Evolutionary conservation across 2,888 invertebrate genomes (phyloP).

Genomic region (Aricia artaxerxes): DNA sequence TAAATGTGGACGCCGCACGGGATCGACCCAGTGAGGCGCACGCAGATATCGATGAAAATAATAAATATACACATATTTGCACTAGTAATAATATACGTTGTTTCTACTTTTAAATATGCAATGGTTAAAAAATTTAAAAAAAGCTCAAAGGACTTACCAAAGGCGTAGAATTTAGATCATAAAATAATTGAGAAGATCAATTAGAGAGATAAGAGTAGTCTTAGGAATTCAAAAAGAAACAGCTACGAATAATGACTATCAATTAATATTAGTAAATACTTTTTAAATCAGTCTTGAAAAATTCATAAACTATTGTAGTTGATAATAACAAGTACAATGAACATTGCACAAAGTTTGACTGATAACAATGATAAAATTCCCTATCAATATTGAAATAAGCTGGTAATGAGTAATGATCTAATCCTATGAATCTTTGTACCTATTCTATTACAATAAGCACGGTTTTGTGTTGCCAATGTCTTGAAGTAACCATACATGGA

Average conservation of each 20-base stretch:
- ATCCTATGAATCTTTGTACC: background rate
- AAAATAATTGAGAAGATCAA: background rate
- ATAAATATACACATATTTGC: constrained; percentile 36
- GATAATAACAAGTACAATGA: background rate
- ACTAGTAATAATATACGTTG: constrained; percentile 16
- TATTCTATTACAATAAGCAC: background rate
- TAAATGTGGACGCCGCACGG: constrained; percentile 48
- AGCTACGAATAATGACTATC: background rate
- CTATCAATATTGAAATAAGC: background rate
- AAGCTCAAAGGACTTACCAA: background rate
- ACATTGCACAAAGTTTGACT: background rate
- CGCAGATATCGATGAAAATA: constrained; percentile 60
- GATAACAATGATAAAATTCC: background rate
- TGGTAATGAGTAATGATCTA: background rate
- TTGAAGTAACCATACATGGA: no score
- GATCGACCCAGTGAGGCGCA: constrained; percentile 67
- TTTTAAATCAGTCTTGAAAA: background rate
- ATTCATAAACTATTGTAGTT: background rate
- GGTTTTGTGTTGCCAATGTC: background rate
- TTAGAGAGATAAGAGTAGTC: background rate
- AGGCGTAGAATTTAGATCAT: background rate
- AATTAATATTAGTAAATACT: background rate
- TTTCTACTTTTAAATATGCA: background rate
- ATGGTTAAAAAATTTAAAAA: background rate
- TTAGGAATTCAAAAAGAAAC: background rate